Evolutionary conservation across 2,113 vertebrate genomes (phyloP).

Genomic region (Progne subis): DNA sequence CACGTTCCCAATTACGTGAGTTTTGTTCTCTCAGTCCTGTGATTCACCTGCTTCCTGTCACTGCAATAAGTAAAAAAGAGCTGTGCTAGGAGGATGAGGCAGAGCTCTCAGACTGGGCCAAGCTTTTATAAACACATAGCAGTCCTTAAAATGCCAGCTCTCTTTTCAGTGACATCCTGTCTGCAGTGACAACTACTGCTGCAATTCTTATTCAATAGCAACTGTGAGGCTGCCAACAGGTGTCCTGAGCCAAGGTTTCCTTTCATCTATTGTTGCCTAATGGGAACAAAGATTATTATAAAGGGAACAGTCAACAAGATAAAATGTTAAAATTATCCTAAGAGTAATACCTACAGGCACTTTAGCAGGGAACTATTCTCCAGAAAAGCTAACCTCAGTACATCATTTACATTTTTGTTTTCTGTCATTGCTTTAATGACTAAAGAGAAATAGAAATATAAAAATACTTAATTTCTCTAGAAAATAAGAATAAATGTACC

Average conservation of each 20-base stretch:
- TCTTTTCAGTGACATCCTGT: background rate
- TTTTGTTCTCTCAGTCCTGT: background rate
- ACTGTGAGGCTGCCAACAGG: slow-evolving; percentile 38
- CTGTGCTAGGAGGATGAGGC: background rate
- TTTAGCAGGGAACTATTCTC: slow-evolving; percentile 28
- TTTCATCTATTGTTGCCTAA: slow-evolving; percentile 49
- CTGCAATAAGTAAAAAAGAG: background rate
- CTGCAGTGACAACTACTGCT: slow-evolving; percentile 7
- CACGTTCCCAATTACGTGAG: background rate
- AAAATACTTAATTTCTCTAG: background rate
- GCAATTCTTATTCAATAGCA: slow-evolving; percentile 21
- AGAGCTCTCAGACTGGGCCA: background rate
- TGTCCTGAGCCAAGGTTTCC: slow-evolving; percentile 21
- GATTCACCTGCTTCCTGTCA: background rate
- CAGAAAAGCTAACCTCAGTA: slow-evolving; percentile 29
- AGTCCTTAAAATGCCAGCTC: slow-evolving; percentile 30
- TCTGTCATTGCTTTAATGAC: background rate
- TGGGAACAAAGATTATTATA: slow-evolving; percentile 58
- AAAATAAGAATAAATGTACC: background rate
- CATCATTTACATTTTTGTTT: background rate
- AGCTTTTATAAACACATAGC: background rate
- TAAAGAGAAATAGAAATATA: background rate
- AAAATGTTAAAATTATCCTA: slow-evolving; percentile 65
- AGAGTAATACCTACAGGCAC: slow-evolving; percentile 6
- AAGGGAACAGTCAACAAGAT: slow-evolving; percentile 56